Conservation (phyloP, 2,888 invertebrate species). For the Isoperla grammatica region DNA sequence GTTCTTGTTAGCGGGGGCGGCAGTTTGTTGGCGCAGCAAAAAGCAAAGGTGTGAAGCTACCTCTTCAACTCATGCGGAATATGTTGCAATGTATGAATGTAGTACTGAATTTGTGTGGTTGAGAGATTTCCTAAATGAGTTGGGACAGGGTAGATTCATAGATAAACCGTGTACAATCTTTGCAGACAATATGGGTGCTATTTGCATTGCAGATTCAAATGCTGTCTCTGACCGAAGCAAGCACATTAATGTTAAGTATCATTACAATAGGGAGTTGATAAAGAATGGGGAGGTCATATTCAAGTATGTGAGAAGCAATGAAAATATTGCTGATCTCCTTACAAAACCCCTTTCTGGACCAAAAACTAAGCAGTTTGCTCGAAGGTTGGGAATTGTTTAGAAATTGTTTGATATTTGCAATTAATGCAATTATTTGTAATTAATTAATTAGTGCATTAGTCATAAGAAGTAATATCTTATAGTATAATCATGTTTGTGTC, state of each 20-base stretch:
- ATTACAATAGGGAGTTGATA: background rate
- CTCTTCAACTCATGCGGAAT: background rate
- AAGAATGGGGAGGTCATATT: slow-evolving; percentile 8
- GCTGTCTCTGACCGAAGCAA: background rate
- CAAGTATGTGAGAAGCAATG: background rate
- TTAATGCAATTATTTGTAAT: too few species aligned
- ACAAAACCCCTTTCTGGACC: slow-evolving; percentile 1
- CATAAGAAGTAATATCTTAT: too few species aligned
- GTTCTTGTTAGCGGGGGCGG: background rate
- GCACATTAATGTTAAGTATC: slow-evolving; percentile 3
- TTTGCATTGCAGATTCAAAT: slow-evolving; percentile 1
- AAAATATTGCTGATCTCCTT: background rate
- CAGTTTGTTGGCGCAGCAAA: background rate
- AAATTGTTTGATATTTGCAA: background rate
- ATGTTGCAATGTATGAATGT: slow-evolving; percentile 5
- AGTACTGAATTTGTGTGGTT: background rate
- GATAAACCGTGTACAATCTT: slow-evolving; percentile 1
- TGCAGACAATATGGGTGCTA: slow-evolving; percentile 4
- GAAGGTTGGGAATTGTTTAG: background rate
- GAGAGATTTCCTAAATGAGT: slow-evolving; percentile 6
- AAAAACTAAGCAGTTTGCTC: background rate
- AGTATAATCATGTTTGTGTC: too few species aligned
- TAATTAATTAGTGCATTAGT: too few species aligned
- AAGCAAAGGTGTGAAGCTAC: slow-evolving; percentile 1
- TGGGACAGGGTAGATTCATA: background rate